Conservation (phyloP, 2,113 vertebrate species). For the Hemiscyllium ocellatum region DNA sequence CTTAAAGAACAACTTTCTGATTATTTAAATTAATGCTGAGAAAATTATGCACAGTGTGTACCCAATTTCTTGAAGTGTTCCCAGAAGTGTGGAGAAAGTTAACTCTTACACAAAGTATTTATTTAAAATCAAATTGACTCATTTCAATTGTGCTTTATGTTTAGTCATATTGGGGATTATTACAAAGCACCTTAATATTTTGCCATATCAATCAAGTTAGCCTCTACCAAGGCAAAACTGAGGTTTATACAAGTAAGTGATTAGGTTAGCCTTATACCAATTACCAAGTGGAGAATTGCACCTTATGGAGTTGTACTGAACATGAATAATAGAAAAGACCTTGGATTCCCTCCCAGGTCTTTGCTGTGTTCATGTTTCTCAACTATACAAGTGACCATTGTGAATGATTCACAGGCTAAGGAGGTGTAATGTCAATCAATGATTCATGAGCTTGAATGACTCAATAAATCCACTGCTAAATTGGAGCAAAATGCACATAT, state of each 20-base stretch:
- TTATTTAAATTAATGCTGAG: background rate
- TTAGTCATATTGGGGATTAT: background rate
- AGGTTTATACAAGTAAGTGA: background rate
- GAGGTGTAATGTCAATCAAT: background rate
- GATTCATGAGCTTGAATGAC: background rate
- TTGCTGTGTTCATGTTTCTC: background rate
- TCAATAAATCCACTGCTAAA: background rate
- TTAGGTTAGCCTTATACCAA: background rate
- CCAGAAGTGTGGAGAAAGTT: background rate
- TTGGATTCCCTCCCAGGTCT: background rate
- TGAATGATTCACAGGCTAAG: background rate
- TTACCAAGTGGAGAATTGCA: background rate
- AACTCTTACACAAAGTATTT: background rate
- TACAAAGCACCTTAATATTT: background rate
- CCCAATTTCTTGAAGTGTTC: background rate
- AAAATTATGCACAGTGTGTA: background rate
- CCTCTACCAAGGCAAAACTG: background rate
- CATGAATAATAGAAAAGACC: background rate
- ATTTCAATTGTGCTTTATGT: background rate
- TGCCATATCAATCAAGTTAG: background rate
- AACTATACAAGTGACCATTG: background rate
- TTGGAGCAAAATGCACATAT: background rate
- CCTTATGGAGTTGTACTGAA: background rate
- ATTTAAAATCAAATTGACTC: background rate
- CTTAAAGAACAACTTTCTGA: background rate